A percentile compares a stretch with the other conserved stretches of the same genome.
phyloP scores from a whole-genome alignment of 2,888 invertebrate species.

The Eremobia ochroleuca region DNA sequence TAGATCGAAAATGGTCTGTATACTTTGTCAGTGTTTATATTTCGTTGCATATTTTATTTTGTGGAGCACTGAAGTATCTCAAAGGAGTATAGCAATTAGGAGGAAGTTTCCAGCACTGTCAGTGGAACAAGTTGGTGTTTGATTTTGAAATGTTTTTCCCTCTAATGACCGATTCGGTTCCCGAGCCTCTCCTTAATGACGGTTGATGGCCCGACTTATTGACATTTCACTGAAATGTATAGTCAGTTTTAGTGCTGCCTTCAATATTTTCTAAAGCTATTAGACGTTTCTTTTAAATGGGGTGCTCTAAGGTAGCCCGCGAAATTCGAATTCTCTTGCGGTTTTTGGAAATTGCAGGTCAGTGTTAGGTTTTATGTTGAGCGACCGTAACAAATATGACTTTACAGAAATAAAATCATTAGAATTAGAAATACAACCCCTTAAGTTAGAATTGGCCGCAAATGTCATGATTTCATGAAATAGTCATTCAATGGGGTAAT shows the following conservation, averaged over 20 bases:
- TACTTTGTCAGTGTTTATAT: slow-evolving; percentile 47
- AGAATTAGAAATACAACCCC: too few species aligned
- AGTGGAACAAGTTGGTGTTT: slow-evolving; percentile 82
- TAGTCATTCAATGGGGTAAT: neutral
- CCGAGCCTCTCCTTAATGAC: slow-evolving; percentile 77
- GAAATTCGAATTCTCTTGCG: neutral
- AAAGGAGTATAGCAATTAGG: slow-evolving; percentile 70
- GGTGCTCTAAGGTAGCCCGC: neutral
- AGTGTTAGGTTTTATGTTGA: neutral
- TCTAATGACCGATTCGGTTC: slow-evolving; percentile 83
- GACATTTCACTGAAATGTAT: slow-evolving; percentile 73
- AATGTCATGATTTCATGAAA: neutral
- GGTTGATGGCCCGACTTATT: slow-evolving; percentile 79
- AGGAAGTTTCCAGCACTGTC: slow-evolving; percentile 79
- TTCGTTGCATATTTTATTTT: slow-evolving; percentile 71
- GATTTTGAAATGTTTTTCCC: slow-evolving; percentile 86
- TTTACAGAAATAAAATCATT: too few species aligned
- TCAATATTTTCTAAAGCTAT: slow-evolving; percentile 80
- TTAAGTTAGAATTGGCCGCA: too few species aligned
- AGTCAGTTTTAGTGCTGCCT: slow-evolving; percentile 71
- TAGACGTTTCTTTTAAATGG: slow-evolving; percentile 58
- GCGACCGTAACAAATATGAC: neutral
- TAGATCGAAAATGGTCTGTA: slow-evolving; percentile 29
- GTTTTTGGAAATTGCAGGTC: neutral
- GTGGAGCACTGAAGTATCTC: slow-evolving; percentile 73